A percentile compares a stretch with the other conserved stretches of the same genome.
These are phyloP conservation scores for Amphiprion ocellaris DNA, from an alignment of 2,113 vertebrate species.

Conservation along the genomic window DNA sequence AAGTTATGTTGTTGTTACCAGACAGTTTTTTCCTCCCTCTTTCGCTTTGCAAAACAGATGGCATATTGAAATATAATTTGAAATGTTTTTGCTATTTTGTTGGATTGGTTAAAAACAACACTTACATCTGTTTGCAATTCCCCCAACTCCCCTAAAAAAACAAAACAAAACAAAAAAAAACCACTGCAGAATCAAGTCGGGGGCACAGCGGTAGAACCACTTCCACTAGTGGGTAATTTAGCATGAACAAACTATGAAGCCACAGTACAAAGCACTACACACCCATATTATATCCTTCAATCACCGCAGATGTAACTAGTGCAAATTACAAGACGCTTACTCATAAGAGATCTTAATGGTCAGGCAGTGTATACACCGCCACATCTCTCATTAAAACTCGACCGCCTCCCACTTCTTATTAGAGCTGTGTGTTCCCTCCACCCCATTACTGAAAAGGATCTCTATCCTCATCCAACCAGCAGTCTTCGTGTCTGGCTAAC, in stretches of 20 bases:
- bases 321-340: conserved; percentile 59
- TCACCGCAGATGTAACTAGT: conserved; percentile 34
- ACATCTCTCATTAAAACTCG: conserved; percentile 73
- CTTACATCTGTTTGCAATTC: background rate
- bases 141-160: too few species aligned
- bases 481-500: conserved; percentile 56
- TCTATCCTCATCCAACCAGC: conserved; percentile 56
- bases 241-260: background rate
- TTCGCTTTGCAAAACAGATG: conserved; percentile 21
- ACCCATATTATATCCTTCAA: conserved; percentile 37
- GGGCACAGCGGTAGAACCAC: background rate
- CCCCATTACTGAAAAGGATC: conserved; percentile 54
- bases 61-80: conserved; percentile 7
- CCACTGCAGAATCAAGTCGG: background rate
- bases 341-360: conserved; percentile 65
- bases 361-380: conserved; percentile 44
- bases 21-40: background rate
- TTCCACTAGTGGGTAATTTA: conserved; percentile 11
- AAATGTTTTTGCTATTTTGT: conserved; percentile 3
- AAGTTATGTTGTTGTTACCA: conserved; percentile 4
- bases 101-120: conserved; percentile 1
- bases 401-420: conserved; percentile 67
- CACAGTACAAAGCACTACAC: conserved; percentile 3
- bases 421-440: conserved; percentile 54
- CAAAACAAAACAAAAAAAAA: background rate